phyloP scores from a whole-genome alignment of 2,797 vertebrate genomes.

The Salarias fasciatus region DNA sequence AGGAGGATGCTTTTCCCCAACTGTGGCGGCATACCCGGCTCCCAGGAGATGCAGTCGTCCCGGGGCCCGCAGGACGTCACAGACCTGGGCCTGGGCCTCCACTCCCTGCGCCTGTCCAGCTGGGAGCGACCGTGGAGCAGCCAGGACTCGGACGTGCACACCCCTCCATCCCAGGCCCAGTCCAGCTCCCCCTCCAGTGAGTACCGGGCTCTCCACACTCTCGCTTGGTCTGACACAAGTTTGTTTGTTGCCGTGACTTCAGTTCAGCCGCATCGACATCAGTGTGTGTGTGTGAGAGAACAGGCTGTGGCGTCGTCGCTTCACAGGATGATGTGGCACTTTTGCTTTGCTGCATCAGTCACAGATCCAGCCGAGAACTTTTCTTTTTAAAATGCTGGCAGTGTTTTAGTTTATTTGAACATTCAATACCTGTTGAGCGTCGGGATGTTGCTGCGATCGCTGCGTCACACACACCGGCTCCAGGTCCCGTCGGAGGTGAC shows the following conservation, averaged over 20 bases:
- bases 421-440: slow-evolving; percentile 25
- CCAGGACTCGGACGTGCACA: slow-evolving; percentile 87
- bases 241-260: not conserved
- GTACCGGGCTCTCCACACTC: slow-evolving; percentile 57
- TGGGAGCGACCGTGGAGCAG: slow-evolving; percentile 98
- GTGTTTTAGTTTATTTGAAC: too few species aligned
- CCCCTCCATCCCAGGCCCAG: slow-evolving; percentile 80
- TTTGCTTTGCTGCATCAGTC: slow-evolving; percentile 70
- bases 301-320: slow-evolving; percentile 53
- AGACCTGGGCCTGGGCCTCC: slow-evolving; percentile 97
- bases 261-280: slow-evolving; percentile 19
- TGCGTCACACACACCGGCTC: not conserved
- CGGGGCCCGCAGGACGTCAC: slow-evolving; percentile 89
- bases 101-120: slow-evolving; percentile 93
- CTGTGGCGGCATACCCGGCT: slow-evolving; percentile 73
- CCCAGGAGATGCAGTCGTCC: slow-evolving; percentile 89
- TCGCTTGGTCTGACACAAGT: too few species aligned
- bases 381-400: too few species aligned
- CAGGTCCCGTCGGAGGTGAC: not conserved
- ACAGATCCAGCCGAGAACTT: not conserved
- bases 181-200: slow-evolving; percentile 92
- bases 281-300: slow-evolving; percentile 44
- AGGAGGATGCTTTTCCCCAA: slow-evolving; percentile 98
- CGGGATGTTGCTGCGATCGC: not conserved
- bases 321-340: slow-evolving; percentile 79